Base-by-base conservation (phyloP, 2,797 vertebrate genomes). In the Microctenopoma lineatum region DNA sequence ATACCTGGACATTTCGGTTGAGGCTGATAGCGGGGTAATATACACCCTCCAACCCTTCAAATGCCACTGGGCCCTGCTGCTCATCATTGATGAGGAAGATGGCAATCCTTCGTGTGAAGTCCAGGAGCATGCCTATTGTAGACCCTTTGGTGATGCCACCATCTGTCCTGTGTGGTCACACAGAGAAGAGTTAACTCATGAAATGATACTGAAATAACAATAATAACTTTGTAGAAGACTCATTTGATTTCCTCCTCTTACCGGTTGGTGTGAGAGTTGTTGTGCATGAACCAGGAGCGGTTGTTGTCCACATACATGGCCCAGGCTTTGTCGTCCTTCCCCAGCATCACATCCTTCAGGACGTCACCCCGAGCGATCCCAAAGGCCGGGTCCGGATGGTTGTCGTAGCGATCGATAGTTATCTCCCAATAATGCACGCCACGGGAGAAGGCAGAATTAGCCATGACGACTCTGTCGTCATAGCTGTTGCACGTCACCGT, bases 231-330 rank as follows among this genome's bases (percentile, higher is more conserved):
- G 32, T 8, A 25, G 8, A 25, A 1, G n/a, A 1, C 16, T 32
- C 29, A 7, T 4, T 16, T 12, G 10, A 26, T 7, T 50, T 4
- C 15, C 44, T 25, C 68, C 11, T 21, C 38, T 92, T 72, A 98
- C 97, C 97, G 97, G 95, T 98, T 98, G 69, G 97, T 98, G 94
- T 98, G 97, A 0, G 97, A 98, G 84, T 98, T 99, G 95, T 96
- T 98, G 94, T 98, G 97, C 97, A 98, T 98, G 94, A 99, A 99
- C 97, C 97, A 98, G 91, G 97, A 98, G 69, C 97, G 94, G 93
- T 98, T 98, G 87, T 98, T 99, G 93, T 99, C 97, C 93, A 98
- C 97, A 7, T 99, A 99, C 98, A 99, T 98, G 77, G 97, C 96
- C 97, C 97, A 99, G 12, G 97, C 98, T 87, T 97, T 98, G 88